Conservation (phyloP, 2,113 vertebrate species). For the Spizaetus ornatus region DNA sequence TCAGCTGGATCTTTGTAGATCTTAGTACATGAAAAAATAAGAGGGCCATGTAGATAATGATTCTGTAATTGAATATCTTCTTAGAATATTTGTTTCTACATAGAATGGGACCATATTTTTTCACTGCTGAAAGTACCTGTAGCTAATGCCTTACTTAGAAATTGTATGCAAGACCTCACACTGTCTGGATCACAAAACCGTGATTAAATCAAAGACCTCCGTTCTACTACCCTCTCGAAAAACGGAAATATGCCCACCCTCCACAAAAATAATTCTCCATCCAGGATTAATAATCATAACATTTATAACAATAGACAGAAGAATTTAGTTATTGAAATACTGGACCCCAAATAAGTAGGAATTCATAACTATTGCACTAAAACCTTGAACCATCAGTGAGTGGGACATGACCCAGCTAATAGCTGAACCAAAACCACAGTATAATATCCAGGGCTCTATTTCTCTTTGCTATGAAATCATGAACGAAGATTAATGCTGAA, state of each 20-base stretch:
- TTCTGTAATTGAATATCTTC: not conserved
- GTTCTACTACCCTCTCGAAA: not conserved
- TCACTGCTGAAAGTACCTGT: not conserved
- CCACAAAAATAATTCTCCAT: not conserved
- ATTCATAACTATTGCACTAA: not conserved
- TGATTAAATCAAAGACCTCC: not conserved
- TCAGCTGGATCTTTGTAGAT: not conserved
- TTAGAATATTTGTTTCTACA: not conserved
- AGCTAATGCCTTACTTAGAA: not conserved
- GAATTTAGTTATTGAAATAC: not conserved
- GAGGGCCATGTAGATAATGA: not conserved
- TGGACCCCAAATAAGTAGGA: not conserved
- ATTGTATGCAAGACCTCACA: not conserved
- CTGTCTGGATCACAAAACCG: not conserved
- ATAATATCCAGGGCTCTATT: not conserved
- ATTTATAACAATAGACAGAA: not conserved
- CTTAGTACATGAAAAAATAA: not conserved
- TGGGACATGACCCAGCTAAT: not conserved
- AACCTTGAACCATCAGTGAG: not conserved
- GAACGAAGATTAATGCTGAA: not conserved
- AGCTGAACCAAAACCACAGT: not conserved
- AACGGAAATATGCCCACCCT: not conserved
- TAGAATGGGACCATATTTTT: not conserved
- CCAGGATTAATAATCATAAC: not conserved
- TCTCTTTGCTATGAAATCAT: not conserved